phyloP scores from a whole-genome alignment of 2,113 vertebrate genomes.

The Oryzias curvinotus region DNA sequence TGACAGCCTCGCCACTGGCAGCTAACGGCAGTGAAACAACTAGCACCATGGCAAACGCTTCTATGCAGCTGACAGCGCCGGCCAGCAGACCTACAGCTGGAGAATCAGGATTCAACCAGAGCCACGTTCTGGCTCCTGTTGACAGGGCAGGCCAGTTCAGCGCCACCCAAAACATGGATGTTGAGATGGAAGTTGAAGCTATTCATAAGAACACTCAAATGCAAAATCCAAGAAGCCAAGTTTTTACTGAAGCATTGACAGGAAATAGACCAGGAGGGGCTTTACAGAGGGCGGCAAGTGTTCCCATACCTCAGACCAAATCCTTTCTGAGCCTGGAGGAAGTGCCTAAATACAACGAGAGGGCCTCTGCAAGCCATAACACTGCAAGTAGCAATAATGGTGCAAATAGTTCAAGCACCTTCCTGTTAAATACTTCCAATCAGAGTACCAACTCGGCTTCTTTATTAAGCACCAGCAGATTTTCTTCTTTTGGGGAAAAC shows the following conservation, averaged over 20 bases:
- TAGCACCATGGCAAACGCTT: constrained; percentile 66
- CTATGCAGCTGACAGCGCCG: constrained; percentile 83
- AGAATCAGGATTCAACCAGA: constrained; percentile 76
- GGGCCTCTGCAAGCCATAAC: constrained; percentile 66
- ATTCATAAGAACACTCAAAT: constrained; percentile 79
- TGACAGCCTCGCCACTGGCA: constrained; percentile 92
- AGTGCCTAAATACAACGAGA: constrained; percentile 72
- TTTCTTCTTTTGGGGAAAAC: constrained; percentile 73
- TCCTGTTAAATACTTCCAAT: constrained; percentile 72
- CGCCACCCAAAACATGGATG: constrained; percentile 75
- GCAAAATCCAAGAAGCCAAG: constrained; percentile 45
- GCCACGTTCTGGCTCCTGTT: constrained; percentile 82
- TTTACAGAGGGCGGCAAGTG: constrained; percentile 80
- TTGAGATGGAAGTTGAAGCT: constrained; percentile 88
- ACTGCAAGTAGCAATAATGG: constrained; percentile 76
- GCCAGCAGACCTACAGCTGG: constrained; percentile 71
- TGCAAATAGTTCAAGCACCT: constrained; percentile 75
- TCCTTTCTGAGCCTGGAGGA: constrained; percentile 73
- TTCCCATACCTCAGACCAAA: constrained; percentile 80
- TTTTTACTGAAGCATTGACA: constrained; percentile 50
- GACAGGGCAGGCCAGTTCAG: constrained; percentile 66
- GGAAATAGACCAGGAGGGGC: constrained; percentile 70
- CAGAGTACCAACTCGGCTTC: constrained; percentile 79
- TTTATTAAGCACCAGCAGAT: constrained; percentile 77
- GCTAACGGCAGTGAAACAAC: constrained; percentile 73